A percentile compares a stretch with the other conserved stretches of the same genome.
phyloP scores from a whole-genome alignment of 2,888 invertebrate species.

The Lordiphosa fenestrarum region DNA sequence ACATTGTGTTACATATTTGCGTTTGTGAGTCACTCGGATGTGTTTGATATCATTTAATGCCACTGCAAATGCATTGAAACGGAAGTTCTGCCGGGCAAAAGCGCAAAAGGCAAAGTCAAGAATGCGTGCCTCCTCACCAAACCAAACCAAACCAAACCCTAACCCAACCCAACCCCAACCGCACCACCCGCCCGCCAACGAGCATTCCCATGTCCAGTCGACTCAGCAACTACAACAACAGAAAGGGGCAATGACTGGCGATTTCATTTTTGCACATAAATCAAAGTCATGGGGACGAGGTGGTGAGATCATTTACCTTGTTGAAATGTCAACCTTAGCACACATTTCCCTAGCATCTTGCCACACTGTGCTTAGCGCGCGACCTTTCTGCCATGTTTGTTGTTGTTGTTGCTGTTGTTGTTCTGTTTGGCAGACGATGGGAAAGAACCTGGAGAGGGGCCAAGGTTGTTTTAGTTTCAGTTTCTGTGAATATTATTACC shows the following conservation, averaged over 20 bases:
- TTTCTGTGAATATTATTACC: constrained; percentile 45
- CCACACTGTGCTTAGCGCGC: constrained; percentile 51
- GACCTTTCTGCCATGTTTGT: constrained; percentile 39
- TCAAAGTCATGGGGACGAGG: background rate
- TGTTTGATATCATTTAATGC: too few species aligned
- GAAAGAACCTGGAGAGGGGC: constrained; percentile 46
- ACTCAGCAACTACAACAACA: too few species aligned
- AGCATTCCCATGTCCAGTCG: too few species aligned
- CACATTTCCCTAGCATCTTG: constrained; percentile 7
- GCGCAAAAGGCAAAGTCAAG: too few species aligned
- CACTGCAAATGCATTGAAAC: too few species aligned
- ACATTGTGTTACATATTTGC: too few species aligned
- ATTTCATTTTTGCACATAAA: constrained; percentile 9
- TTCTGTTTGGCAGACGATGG: constrained; percentile 1
- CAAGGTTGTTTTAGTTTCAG: constrained; percentile 61
- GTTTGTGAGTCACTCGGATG: too few species aligned
- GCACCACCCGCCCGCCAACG: too few species aligned
- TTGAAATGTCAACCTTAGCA: constrained; percentile 31
- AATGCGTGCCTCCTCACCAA: too few species aligned
- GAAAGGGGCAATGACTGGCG: constrained; percentile 66
- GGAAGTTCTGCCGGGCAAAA: too few species aligned
- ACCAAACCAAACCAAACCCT: too few species aligned
- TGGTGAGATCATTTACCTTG: constrained; percentile 36
- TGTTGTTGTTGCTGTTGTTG: constrained; percentile 44
- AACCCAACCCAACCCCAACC: too few species aligned